Evolutionary conservation across 1,140 invertebrate genomes (phyloP).

Genomic region (Manduca sexta): DNA sequence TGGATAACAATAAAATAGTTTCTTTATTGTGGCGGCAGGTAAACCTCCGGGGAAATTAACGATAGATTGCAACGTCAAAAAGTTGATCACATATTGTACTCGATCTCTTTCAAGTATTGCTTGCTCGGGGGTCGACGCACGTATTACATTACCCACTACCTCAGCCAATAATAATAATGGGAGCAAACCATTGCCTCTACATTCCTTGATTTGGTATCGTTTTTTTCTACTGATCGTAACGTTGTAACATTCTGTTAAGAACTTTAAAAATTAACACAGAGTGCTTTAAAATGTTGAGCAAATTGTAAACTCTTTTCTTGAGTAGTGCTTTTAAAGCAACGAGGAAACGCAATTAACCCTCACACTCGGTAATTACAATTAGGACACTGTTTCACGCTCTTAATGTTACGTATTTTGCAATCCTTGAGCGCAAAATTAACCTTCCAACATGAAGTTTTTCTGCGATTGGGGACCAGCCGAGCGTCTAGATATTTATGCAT

Average conservation of each 20-base stretch:
- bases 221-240: no score
- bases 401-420: slow-evolving; percentile 10
- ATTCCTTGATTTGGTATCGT: no score
- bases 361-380: slow-evolving; percentile 37
- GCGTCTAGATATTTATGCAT: no score
- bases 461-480: no score
- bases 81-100: slow-evolving; percentile 5
- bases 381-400: slow-evolving; percentile 33
- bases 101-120: slow-evolving; percentile 7
- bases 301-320: slow-evolving; percentile 14
- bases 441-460: background rate
- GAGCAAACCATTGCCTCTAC: no score
- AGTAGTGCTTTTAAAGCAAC: slow-evolving; percentile 38
- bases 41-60: slow-evolving; percentile 8
- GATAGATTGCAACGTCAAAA: slow-evolving; percentile 7
- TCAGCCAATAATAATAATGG: no score
- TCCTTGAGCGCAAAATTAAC: slow-evolving; percentile 1
- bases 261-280: background rate
- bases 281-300: background rate
- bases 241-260: background rate
- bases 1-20: slow-evolving; percentile 44
- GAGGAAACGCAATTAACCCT: slow-evolving; percentile 35
- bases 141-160: slow-evolving; percentile 9
- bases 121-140: slow-evolving; percentile 8
- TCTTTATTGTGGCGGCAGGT: slow-evolving; percentile 6